Percentiles rank a stretch among this genome's conserved stretches.
phyloP scores from a whole-genome alignment of 2,797 vertebrate species.

The Coregonus suidteri region DNA sequence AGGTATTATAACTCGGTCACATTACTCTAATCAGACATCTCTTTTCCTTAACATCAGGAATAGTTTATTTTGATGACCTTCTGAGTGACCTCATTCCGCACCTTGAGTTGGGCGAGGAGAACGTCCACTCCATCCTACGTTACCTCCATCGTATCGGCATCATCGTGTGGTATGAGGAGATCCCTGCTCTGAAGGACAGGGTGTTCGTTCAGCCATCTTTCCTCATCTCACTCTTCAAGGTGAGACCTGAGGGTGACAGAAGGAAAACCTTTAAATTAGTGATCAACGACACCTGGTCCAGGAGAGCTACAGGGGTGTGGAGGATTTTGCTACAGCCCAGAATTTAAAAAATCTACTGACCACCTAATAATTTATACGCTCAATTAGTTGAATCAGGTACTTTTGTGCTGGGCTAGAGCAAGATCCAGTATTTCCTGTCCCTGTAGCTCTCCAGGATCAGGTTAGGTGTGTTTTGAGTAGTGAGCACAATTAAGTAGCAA shows the following conservation, averaged over 20 bases:
- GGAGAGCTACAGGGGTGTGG: neutral
- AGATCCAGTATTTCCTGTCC: no score
- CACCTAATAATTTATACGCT: no score
- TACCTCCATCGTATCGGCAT: conserved; percentile 77
- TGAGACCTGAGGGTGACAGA: conserved; percentile 36
- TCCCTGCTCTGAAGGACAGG: conserved; percentile 57
- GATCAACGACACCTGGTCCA: neutral
- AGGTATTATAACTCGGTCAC: neutral
- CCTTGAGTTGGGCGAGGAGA: conserved; percentile 57
- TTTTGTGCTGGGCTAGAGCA: no score
- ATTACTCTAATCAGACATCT: neutral
- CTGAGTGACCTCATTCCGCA: conserved; percentile 48
- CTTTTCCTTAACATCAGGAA: conserved; percentile 54
- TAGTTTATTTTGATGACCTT: conserved; percentile 62
- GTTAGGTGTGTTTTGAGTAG: neutral
- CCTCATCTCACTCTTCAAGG: conserved; percentile 80
- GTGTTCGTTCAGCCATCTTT: conserved; percentile 76
- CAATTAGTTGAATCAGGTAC: no score
- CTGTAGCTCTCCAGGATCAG: neutral
- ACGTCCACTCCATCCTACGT: conserved; percentile 70
- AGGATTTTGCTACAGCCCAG: neutral
- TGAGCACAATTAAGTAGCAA: no score
- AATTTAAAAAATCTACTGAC: neutral
- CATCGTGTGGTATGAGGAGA: conserved; percentile 76
- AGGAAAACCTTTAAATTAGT: neutral